Evolutionary conservation across 2,797 vertebrate genomes (phyloP).

Genomic region (Megaceryle alcyon): DNA sequence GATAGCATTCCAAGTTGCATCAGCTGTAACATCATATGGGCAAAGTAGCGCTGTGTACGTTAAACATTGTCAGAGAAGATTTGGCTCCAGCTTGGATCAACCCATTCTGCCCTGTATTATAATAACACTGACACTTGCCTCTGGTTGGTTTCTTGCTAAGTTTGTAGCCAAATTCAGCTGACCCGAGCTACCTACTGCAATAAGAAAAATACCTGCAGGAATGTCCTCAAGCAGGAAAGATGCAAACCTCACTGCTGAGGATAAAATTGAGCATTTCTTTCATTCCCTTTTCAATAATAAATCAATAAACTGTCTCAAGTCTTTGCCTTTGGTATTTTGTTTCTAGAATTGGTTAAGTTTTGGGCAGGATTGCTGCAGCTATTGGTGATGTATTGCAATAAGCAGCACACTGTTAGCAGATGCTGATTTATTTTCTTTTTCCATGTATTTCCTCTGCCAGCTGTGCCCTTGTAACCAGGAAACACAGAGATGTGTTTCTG

Average conservation of each 20-base stretch:
- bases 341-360: not conserved
- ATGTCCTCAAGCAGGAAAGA: not conserved
- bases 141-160: not conserved
- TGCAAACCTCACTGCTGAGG: not conserved
- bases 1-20: not conserved
- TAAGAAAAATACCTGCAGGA: not conserved
- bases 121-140: not conserved
- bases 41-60: not conserved
- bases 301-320: not conserved
- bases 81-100: not conserved
- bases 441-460: not conserved
- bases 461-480: not conserved
- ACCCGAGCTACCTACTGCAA: not conserved
- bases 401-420: not conserved
- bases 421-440: not conserved
- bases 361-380: not conserved
- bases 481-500: not conserved
- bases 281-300: not conserved
- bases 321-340: not conserved
- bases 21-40: not conserved
- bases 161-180: not conserved
- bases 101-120: fast-evolving
- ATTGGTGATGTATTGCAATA: not conserved
- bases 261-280: not conserved
- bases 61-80: not conserved